Evolutionary conservation across 1,140 invertebrate species (phyloP).

Genomic region (Atta colombica): DNA sequence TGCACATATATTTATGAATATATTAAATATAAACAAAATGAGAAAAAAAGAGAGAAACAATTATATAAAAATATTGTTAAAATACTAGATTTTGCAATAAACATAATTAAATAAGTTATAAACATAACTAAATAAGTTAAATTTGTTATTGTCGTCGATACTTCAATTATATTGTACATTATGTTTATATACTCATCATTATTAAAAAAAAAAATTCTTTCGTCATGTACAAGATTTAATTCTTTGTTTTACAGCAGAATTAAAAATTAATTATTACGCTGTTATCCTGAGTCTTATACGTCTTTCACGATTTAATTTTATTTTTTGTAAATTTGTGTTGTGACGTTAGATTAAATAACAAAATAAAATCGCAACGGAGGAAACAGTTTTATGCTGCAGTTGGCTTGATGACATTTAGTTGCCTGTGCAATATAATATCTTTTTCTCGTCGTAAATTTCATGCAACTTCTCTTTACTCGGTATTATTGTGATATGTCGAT

Average conservation of each 20-base stretch:
- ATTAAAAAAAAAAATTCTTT: not conserved
- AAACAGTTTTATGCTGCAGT: not conserved
- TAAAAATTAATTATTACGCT: conserved; percentile 25
- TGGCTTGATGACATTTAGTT: conserved; percentile 1
- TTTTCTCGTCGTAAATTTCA: conserved; percentile 12
- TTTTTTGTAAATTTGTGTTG: conserved; percentile 1
- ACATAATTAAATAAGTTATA: not conserved
- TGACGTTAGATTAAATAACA: conserved; percentile 25
- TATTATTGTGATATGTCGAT: not conserved
- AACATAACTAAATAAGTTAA: not conserved
- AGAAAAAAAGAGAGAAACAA: not conserved
- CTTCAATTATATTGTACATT: not conserved
- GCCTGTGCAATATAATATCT: not conserved
- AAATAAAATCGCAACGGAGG: not conserved
- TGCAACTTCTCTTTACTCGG: not conserved
- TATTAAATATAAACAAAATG: not conserved
- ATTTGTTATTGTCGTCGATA: not conserved
- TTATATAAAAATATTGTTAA: not conserved
- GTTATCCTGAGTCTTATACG: not conserved
- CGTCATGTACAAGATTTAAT: not conserved
- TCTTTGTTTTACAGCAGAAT: not conserved
- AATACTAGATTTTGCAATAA: not conserved
- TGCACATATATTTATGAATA: not conserved
- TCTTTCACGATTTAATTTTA: not conserved
- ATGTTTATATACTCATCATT: not conserved